Evolutionary conservation across 2,113 vertebrate genomes (phyloP).

Genomic region (Rhipidura dahli): DNA sequence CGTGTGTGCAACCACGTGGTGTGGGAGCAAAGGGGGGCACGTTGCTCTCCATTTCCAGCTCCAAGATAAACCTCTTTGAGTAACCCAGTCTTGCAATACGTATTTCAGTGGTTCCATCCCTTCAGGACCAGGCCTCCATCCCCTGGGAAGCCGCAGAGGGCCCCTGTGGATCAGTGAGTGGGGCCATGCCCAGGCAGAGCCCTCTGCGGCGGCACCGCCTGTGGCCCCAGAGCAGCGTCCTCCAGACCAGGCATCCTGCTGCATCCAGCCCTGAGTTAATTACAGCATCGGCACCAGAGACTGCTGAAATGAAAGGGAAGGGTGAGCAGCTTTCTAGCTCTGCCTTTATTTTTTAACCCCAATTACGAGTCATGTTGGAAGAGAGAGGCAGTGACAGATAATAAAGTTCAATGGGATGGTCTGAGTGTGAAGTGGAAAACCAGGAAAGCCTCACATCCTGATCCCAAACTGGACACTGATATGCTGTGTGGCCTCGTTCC

Average conservation of each 20-base stretch:
- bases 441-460: not conserved
- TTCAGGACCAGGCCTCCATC: not conserved
- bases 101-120: not conserved
- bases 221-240: not conserved
- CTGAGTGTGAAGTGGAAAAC: not conserved
- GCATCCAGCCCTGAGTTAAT: not conserved
- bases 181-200: not conserved
- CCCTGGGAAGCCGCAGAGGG: not conserved
- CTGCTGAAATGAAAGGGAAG: not conserved
- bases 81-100: accelerated
- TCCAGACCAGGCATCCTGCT: not conserved
- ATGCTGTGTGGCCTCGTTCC: not conserved
- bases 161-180: accelerated
- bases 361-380: not conserved
- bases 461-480: not conserved
- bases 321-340: not conserved
- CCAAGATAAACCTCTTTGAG: not conserved
- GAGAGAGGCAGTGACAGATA: not conserved
- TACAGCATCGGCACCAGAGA: not conserved
- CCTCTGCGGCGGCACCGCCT: not conserved
- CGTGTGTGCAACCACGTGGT: accelerated
- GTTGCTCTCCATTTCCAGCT: not conserved
- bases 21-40: not conserved
- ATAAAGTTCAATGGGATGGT: not conserved
- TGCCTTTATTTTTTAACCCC: not conserved